Base-by-base conservation (phyloP, 2,888 invertebrate species). In the Linnaemya tessellans region DNA sequence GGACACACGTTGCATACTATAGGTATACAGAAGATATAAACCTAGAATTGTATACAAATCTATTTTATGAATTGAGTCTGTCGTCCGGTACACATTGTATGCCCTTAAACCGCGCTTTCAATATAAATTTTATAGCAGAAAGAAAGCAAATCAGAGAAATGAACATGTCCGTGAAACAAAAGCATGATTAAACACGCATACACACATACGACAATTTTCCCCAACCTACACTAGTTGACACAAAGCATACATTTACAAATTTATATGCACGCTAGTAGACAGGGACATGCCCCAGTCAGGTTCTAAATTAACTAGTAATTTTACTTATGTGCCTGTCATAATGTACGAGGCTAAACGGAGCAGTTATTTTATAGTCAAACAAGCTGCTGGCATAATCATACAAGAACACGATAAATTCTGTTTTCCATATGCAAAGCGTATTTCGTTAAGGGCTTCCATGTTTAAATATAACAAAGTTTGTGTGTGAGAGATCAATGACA, bases 71-170 rank as follows among this genome's bases (percentile, higher is more conserved):
- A 41, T 35, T 71, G 35, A 38, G 35, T 49, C 13, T 65, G 49
- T 73, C 73, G 73, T 67, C 38, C 65, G 18, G 8, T 41, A 58
- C 65, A 80, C 73, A 80, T 80, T 67, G 65, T 67, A 15, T 80
- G 67, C 49, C 65, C 58, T 65, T 30, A 80, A 73, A 74, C 58
- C 49, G 80, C 80, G 73, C 64, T 60, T 79, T 58, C n/a, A 73
- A 51, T 54, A 62, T 54, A 74, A 80, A 65, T 65, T 80, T 64
- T 41, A 30, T 3, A 22, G 51, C 9, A 20, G 56, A 41, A 49
- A 35, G 15, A 35, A 8, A 49, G 18, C 46, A 38, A 60, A 22
- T 58, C 35, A 35, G 35, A n/a, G 10, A 11, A 58, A 18, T 25
- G 10, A 18, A 80, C 73, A 74, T 73, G 38, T 41, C n/a, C 46